Percentiles rank a stretch among this genome's conserved stretches.
Evolutionary conservation across 2,797 vertebrate species (phyloP).

Genomic region (Microctenopoma stevenorrisi): DNA sequence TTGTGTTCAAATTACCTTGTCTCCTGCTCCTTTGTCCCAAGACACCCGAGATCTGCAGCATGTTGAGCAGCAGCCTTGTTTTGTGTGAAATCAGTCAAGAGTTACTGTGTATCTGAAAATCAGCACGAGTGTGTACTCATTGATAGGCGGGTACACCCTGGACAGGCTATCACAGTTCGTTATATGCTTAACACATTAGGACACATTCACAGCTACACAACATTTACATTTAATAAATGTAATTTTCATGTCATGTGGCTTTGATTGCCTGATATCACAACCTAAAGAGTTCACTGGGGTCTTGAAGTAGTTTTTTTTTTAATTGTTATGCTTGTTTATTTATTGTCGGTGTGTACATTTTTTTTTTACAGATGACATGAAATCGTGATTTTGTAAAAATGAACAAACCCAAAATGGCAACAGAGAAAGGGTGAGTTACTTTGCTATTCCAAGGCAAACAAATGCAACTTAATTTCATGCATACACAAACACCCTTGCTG

Average conservation of each 20-base stretch:
- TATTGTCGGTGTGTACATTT: constrained; percentile 11
- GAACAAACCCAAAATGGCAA: constrained; percentile 94
- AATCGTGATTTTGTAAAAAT: constrained; percentile 88
- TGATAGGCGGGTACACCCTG: neutral
- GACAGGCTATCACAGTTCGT: constrained; percentile 8
- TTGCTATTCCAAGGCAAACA: constrained; percentile 5
- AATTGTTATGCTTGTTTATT: constrained; percentile 18
- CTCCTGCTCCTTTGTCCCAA: constrained; percentile 26
- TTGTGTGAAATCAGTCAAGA: constrained; percentile 39
- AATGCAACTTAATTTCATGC: constrained; percentile 16
- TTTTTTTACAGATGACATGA: constrained; percentile 78
- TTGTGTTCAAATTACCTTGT: constrained; percentile 35
- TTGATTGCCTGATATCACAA: constrained; percentile 10
- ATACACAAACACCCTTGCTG: constrained; percentile 1
- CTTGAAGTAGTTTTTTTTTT: too few relatives aligned
- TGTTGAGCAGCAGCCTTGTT: constrained; percentile 31
- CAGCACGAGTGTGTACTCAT: neutral
- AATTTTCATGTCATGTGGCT: constrained; percentile 8
- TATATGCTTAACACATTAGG: neutral
- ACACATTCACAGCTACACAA: constrained; percentile 13
- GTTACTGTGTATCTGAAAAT: constrained; percentile 16
- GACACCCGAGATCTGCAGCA: constrained; percentile 46
- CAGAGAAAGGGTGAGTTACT: constrained; percentile 93
- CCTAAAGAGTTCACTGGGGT: constrained; percentile 23
- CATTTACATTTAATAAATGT: constrained; percentile 19